Evolutionary conservation across 2,888 invertebrate genomes (phyloP).

Genomic region (Sarcophaga rosellei): DNA sequence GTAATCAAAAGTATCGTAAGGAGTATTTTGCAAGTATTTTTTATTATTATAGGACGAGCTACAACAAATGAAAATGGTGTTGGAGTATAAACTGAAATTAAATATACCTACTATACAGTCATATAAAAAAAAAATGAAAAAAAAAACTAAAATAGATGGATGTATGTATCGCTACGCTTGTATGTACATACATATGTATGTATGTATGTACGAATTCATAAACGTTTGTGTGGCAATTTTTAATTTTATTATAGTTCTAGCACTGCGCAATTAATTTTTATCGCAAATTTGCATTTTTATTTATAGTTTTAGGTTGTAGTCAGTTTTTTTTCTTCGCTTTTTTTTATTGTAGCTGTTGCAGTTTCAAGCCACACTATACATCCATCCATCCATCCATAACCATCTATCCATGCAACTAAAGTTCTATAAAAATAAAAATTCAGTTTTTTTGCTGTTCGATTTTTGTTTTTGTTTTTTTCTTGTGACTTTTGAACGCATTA

Average conservation of each 20-base stretch:
- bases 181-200: neutral
- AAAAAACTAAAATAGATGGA: neutral
- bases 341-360: slow-evolving; percentile 10
- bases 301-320: slow-evolving; percentile 67
- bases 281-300: slow-evolving; percentile 75
- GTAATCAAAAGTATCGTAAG: no score
- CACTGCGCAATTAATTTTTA: slow-evolving; percentile 80
- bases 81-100: neutral
- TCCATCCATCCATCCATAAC: no score
- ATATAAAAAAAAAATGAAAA: neutral
- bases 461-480: slow-evolving; percentile 47
- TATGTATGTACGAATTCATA: slow-evolving; percentile 34
- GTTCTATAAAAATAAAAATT: neutral
- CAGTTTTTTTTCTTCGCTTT: slow-evolving; percentile 25
- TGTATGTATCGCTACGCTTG: neutral
- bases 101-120: neutral
- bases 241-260: slow-evolving; percentile 67
- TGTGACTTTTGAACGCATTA: slow-evolving; percentile 55
- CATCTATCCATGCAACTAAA: slow-evolving; percentile 1
- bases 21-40: no score
- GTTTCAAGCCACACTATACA: slow-evolving; percentile 14
- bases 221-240: slow-evolving; percentile 58
- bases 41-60: no score
- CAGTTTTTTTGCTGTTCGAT: neutral
- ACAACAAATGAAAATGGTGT: no score